Percentiles rank a stretch among this genome's conserved stretches.
Evolutionary conservation across 2,797 vertebrate genomes (phyloP).

Genomic region (Tachyglossus aculeatus): DNA sequence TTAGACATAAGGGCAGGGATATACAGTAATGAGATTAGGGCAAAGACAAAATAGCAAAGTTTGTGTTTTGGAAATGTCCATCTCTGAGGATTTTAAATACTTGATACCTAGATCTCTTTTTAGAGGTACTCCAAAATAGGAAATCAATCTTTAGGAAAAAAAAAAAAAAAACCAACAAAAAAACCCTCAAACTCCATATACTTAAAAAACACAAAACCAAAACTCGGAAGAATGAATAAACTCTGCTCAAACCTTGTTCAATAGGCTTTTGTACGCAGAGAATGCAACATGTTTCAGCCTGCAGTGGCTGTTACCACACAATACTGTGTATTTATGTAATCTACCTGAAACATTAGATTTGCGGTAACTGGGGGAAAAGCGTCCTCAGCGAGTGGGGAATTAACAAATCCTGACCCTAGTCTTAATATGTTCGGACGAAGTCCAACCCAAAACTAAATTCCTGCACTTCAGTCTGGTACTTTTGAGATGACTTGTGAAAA

Average conservation of each 20-base stretch:
- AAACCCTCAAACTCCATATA: background rate
- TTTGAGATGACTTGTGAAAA: conserved; percentile 38
- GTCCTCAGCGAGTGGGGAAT: background rate
- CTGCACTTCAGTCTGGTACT: background rate
- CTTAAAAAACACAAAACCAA: too few species aligned
- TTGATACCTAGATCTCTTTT: background rate
- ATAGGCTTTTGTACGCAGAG: conserved; percentile 14
- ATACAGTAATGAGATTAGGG: too few species aligned
- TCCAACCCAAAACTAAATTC: background rate
- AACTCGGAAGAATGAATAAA: background rate
- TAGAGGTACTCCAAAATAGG: too few species aligned
- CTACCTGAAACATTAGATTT: conserved; percentile 25
- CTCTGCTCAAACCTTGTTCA: conserved; percentile 5
- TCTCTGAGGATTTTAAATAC: background rate
- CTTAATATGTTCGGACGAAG: background rate
- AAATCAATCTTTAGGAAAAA: too few species aligned
- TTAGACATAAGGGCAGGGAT: too few species aligned
- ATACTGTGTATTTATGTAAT: background rate
- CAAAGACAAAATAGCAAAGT: too few species aligned
- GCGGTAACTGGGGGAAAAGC: background rate
- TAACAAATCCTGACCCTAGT: conserved; percentile 3
- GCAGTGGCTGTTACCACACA: background rate
- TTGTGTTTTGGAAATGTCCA: too few species aligned
- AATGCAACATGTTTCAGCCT: background rate
- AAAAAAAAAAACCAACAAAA: background rate